phyloP scores from a whole-genome alignment of 2,888 invertebrate genomes.

The Rutpela maculata region DNA sequence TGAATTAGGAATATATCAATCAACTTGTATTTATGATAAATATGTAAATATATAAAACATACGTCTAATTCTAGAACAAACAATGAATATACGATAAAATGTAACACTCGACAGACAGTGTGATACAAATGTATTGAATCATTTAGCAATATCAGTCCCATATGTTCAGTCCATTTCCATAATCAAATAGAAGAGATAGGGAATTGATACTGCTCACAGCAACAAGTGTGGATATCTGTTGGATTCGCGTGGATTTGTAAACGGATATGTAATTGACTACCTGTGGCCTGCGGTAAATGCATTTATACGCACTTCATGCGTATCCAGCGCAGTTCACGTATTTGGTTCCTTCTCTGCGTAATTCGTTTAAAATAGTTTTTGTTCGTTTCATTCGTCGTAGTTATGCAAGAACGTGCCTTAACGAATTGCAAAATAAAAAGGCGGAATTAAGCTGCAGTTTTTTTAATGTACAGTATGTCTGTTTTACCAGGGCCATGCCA shows the following conservation, averaged over 20 bases:
- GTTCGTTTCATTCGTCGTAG: neutral
- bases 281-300: conserved; percentile 61
- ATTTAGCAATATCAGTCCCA: conserved; percentile 66
- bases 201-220: conserved; percentile 53
- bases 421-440: too few relatives aligned
- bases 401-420: too few relatives aligned
- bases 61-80: conserved; percentile 58
- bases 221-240: conserved; percentile 64
- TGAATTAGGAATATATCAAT: conserved; percentile 52
- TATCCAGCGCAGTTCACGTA: conserved; percentile 35
- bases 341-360: conserved; percentile 24
- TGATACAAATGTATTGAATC: conserved; percentile 60
- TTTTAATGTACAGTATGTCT: too few relatives aligned
- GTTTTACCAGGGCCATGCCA: too few relatives aligned
- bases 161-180: conserved; percentile 67
- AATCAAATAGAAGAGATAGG: conserved; percentile 62
- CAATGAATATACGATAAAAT: conserved; percentile 61
- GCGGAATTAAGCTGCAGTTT: too few relatives aligned
- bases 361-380: neutral
- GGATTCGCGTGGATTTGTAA: conserved; percentile 61
- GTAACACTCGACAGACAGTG: conserved; percentile 56
- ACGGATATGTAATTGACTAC: conserved; percentile 63
- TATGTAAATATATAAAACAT: conserved; percentile 51
- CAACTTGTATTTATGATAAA: conserved; percentile 52
- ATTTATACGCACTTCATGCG: conserved; percentile 48